These are phyloP conservation scores for Podotricha telesiphe DNA, from an alignment of 2,888 invertebrate species.

Conservation along the genomic window DNA sequence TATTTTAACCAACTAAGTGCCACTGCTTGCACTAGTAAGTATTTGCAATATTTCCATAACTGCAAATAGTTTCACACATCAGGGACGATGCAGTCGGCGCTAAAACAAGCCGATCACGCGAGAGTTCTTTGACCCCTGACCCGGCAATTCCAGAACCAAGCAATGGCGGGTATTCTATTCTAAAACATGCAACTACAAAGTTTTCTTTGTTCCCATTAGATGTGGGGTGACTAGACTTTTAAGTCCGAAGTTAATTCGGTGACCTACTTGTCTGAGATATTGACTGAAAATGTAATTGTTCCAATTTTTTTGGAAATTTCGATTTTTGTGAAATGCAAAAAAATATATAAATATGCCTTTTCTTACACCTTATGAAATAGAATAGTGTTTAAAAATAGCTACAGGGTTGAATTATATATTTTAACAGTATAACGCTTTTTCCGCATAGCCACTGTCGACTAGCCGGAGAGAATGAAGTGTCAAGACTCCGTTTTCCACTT, in stretches of 20 bases:
- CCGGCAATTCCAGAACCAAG: constrained; percentile 50
- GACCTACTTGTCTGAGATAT: not conserved
- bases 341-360: too few species aligned
- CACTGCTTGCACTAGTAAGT: constrained; percentile 20
- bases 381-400: too few species aligned
- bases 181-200: constrained; percentile 28
- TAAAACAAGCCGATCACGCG: constrained; percentile 69
- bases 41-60: constrained; percentile 38
- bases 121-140: constrained; percentile 77
- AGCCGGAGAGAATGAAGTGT: too few species aligned
- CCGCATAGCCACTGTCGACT: too few species aligned
- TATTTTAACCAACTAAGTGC: too few species aligned
- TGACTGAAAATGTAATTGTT: not conserved
- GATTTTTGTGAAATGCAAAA: not conserved
- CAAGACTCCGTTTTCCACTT: too few species aligned
- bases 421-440: too few species aligned
- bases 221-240: not conserved
- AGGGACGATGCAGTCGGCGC: constrained; percentile 64
- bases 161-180: constrained; percentile 33
- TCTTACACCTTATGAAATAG: too few species aligned
- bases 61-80: constrained; percentile 57
- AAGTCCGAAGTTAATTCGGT: not conserved
- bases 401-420: too few species aligned
- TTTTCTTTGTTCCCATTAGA: constrained; percentile 16
- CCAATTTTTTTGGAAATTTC: not conserved